phyloP scores from a whole-genome alignment of 2,113 vertebrate genomes.

The Leuciscus idus region DNA sequence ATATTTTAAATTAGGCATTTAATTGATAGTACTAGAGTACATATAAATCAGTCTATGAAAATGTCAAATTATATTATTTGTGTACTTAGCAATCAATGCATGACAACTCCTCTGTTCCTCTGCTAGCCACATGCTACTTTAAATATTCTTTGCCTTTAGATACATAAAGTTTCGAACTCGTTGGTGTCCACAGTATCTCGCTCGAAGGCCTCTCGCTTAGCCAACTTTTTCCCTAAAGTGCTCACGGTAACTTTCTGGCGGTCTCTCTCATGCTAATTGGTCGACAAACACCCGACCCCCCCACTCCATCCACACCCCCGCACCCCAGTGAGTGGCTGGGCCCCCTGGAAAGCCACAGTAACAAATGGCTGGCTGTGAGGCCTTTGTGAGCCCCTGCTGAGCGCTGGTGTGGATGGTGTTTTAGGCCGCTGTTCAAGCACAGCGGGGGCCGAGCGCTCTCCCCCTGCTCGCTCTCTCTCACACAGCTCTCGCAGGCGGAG shows the following conservation, averaged over 20 bases:
- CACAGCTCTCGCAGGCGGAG: slow-evolving; percentile 61
- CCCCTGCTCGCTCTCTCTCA: slow-evolving; percentile 56
- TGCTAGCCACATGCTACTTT: background rate
- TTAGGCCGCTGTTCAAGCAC: slow-evolving; percentile 84
- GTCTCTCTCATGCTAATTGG: slow-evolving; percentile 80
- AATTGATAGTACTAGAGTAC: background rate
- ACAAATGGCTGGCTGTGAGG: slow-evolving; percentile 83
- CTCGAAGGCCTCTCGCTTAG: slow-evolving; percentile 41
- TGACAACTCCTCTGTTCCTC: background rate
- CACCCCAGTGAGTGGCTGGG: slow-evolving; percentile 65
- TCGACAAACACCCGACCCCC: slow-evolving; percentile 74
- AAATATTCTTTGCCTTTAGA: slow-evolving; percentile 34
- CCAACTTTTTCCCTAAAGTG: slow-evolving; percentile 67
- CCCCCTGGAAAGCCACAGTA: slow-evolving; percentile 81
- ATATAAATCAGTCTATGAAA: background rate
- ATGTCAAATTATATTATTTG: background rate
- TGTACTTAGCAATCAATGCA: background rate
- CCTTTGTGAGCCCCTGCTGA: slow-evolving; percentile 79
- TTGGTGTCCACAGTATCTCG: slow-evolving; percentile 52
- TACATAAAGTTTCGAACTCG: slow-evolving; percentile 46
- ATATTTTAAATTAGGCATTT: background rate
- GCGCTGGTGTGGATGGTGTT: slow-evolving; percentile 81
- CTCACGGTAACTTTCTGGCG: slow-evolving; percentile 78
- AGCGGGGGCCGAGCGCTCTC: slow-evolving; percentile 72
- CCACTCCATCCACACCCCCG: slow-evolving; percentile 53